Evolutionary conservation across 2,113 vertebrate species (phyloP).

Genomic region (Sinocyclocheilus anophthalmus): DNA sequence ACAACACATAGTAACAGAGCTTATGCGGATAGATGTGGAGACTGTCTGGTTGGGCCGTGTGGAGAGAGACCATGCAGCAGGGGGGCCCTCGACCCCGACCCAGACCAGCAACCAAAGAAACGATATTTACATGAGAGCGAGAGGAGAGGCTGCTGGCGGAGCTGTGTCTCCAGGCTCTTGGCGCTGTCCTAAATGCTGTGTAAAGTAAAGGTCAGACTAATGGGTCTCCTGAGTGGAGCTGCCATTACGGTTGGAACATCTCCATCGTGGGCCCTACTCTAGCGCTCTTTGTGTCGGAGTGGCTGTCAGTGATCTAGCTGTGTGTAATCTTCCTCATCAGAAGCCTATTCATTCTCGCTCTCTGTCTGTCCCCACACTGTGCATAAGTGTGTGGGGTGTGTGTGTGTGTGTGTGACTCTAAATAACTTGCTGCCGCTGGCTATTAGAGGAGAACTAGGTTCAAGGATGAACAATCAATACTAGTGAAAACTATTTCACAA

Average conservation of each 20-base stretch:
- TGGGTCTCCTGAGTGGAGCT: constrained; percentile 70
- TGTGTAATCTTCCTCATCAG: constrained; percentile 54
- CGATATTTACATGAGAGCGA: constrained; percentile 38
- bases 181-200: constrained; percentile 39
- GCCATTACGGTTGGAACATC: constrained; percentile 72
- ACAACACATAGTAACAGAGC: too few species aligned
- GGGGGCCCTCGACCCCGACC: too few species aligned
- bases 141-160: constrained; percentile 41
- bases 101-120: constrained; percentile 3
- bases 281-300: constrained; percentile 40
- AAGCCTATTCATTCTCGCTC: constrained; percentile 45
- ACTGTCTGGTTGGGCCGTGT: too few species aligned
- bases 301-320: constrained; percentile 45
- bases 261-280: constrained; percentile 64
- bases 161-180: constrained; percentile 2
- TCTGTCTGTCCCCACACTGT: constrained; percentile 46
- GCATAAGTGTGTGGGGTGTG: not conserved
- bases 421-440: not conserved
- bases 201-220: constrained; percentile 74
- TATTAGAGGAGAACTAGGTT: too few species aligned
- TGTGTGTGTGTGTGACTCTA: constrained; percentile 16
- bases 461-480: too few species aligned
- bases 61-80: too few species aligned
- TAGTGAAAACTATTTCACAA: too few species aligned
- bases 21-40: too few species aligned